These are phyloP conservation scores for Poecilus cupreus DNA, from an alignment of 2,888 invertebrate species.

Conservation along the genomic window DNA sequence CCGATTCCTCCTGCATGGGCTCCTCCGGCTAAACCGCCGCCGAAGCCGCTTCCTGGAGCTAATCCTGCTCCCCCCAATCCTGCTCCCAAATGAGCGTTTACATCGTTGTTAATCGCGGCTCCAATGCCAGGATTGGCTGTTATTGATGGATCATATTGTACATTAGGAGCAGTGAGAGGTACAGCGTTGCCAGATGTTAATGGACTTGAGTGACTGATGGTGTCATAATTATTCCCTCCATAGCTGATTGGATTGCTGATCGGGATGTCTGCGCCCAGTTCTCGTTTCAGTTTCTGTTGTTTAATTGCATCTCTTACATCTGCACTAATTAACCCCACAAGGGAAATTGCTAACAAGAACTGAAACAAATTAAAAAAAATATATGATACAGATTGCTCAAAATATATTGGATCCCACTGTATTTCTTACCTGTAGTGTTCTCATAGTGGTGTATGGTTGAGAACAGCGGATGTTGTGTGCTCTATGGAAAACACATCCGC, in stretches of 20 bases:
- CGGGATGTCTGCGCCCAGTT: not conserved
- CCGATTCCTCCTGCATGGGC: not conserved
- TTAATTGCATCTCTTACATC: not conserved
- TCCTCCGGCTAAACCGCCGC: not conserved
- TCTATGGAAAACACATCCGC: not conserved
- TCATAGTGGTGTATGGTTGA: constrained; percentile 8
- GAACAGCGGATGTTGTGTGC: not conserved
- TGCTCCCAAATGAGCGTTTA: not conserved
- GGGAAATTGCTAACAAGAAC: not conserved
- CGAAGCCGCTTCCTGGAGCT: not conserved
- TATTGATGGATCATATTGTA: not conserved
- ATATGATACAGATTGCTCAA: not conserved
- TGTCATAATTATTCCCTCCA: not conserved
- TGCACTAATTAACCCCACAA: not conserved
- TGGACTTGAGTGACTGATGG: not conserved
- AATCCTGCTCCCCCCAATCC: not conserved
- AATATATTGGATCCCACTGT: not conserved
- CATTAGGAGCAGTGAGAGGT: not conserved
- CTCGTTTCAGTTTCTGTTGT: constrained; percentile 11
- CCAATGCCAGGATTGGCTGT: not conserved
- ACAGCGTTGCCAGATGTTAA: not conserved
- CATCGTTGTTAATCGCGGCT: not conserved
- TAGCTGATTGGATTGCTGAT: not conserved
- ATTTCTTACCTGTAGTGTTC: constrained; percentile 8
- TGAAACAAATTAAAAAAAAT: not conserved